Base-by-base conservation (phyloP, 2,113 vertebrate species). In the Calidris pugnax region DNA sequence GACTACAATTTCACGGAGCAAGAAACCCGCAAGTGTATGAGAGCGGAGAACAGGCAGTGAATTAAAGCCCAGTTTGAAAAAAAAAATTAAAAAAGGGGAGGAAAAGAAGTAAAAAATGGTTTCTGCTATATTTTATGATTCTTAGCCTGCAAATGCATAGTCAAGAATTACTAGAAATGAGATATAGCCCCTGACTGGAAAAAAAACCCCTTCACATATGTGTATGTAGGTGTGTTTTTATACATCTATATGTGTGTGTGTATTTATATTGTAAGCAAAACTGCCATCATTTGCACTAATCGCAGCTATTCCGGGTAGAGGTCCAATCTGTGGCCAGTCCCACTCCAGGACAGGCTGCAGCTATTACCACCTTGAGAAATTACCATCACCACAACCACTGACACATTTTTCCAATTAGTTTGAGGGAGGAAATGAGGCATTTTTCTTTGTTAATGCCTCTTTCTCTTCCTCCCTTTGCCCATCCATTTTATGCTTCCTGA, bases 381-480 rank as follows among this genome's bases (percentile, higher is more conserved):
- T 87, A 68, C 59, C 79, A 37, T 68, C 82, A 37, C 72, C 50
- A 89, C 79, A 94, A 95, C 94, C 48, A 80, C 86, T 92, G 96
- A 93, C 88, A 96, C 73, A 94, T 97, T 98, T 97, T 95, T 89
- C 80, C 91, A 94, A 95, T 97, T 97, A 97, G 74, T 41, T 78
- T 83, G 69, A 77, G 51, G 45, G 43, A 77, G 78, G 50, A 94
- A 98, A 97, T 88, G 77, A 95, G 90, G 93, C 67, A 95, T 97
- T 96, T 97, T 96, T 97, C 92, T 97, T 98, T 26, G 28, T 85
- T 97, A 97, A 94, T 96, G 87, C 90, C 82, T 97, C 96, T 95
- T 93, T 95, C 74, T 93, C 62, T 96, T 96, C 80, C 57, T 95
- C 64, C 77, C 53, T 86, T 93, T 91, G 37, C 48, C 71, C 92